A percentile compares a stretch with the other conserved stretches of the same genome.
Evolutionary conservation across 2,113 vertebrate genomes (phyloP).

Genomic region (Ornithorhynchus anatinus): DNA sequence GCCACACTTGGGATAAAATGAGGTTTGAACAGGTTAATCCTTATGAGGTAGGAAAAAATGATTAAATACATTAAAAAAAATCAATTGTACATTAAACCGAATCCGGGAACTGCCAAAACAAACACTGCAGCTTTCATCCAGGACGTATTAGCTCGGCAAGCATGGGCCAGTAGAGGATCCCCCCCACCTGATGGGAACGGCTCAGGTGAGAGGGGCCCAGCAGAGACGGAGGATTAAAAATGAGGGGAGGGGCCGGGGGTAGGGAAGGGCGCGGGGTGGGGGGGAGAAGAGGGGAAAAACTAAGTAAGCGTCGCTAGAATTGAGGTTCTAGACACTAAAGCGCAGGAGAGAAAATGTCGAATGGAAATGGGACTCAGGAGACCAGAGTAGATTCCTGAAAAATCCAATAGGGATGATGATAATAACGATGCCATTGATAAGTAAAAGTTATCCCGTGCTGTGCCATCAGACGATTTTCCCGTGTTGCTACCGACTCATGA

Average conservation of each 20-base stretch:
- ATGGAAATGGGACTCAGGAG: constrained; percentile 17
- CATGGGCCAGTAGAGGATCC: constrained; percentile 9
- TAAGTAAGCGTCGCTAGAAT: constrained; percentile 9
- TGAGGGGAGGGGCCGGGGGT: neutral
- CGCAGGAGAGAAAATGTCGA: constrained; percentile 11
- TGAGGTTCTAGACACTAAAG: constrained; percentile 18
- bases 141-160: neutral
- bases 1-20: constrained; percentile 65
- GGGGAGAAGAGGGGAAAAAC: neutral
- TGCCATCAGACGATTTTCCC: neutral
- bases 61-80: constrained; percentile 67
- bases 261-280: neutral
- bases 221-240: neutral
- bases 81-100: constrained; percentile 66
- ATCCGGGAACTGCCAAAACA: constrained; percentile 57
- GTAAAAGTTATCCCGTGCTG: constrained; percentile 9
- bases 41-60: constrained; percentile 63
- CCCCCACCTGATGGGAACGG: neutral
- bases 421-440: neutral
- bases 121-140: neutral
- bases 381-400: constrained; percentile 14
- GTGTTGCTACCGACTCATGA: constrained; percentile 23
- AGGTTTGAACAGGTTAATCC: constrained; percentile 63
- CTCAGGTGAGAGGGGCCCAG: neutral
- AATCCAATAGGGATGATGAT: constrained; percentile 1